A percentile compares a stretch with the other conserved stretches of the same genome.
These are phyloP conservation scores for Slavum lentiscoides DNA, from an alignment of 2,888 invertebrate genomes.

Conservation along the genomic window DNA sequence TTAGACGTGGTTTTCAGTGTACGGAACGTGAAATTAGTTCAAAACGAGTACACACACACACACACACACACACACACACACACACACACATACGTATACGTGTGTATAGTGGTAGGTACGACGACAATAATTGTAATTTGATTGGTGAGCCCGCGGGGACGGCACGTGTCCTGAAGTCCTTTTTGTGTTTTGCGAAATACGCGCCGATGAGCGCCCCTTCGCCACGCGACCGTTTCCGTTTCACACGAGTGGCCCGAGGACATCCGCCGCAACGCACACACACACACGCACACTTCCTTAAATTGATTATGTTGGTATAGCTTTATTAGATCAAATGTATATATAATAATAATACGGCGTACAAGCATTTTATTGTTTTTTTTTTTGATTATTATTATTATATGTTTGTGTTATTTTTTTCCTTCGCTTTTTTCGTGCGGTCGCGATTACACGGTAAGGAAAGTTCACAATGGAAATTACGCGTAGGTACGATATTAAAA, in stretches of 20 bases:
- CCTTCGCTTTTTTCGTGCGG: background rate
- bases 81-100: too few species aligned
- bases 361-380: background rate
- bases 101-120: background rate
- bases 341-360: background rate
- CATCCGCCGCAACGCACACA: slow-evolving; percentile 41
- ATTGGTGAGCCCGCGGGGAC: slow-evolving; percentile 48
- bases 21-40: slow-evolving; percentile 17
- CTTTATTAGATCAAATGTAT: slow-evolving; percentile 43
- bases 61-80: slow-evolving; percentile 19
- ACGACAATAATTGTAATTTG: slow-evolving; percentile 47
- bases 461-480: too few species aligned
- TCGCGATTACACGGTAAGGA: background rate
- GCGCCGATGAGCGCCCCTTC: slow-evolving; percentile 24
- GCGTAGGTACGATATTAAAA: too few species aligned
- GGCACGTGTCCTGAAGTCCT: slow-evolving; percentile 42
- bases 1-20: background rate
- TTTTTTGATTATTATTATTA: background rate
- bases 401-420: background rate
- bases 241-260: slow-evolving; percentile 51
- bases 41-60: slow-evolving; percentile 24
- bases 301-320: slow-evolving; percentile 50
- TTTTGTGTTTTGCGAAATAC: slow-evolving; percentile 25
- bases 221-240: slow-evolving; percentile 52
- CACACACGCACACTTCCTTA: slow-evolving; percentile 18